Evolutionary conservation across 2,113 vertebrate genomes (phyloP), one percentile per base, ranked within the genome.

Genomic region (Eulemur macaco): DNA sequence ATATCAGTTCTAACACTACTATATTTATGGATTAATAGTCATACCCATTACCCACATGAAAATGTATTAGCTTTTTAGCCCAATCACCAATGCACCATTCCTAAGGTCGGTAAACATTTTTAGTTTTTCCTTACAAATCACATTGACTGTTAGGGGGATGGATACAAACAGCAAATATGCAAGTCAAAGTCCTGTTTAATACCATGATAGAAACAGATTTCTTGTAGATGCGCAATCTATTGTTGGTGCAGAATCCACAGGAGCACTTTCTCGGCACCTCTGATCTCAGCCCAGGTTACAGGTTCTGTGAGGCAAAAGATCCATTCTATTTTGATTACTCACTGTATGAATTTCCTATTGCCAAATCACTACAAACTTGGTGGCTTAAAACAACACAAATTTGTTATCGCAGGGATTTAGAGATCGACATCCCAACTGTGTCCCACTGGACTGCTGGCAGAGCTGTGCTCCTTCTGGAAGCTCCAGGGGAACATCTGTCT

Each of bases 181-280:
- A 52, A 58, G 27, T 31, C 4, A 9, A 39, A 39, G 34, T 31
- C 14, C 42, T 50, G 0, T 7, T 17, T 39, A 10, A 13, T 2
- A n/a, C 21, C 8, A 21, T 1, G 15, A 12, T 6, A 25, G 60
- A 21, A 25, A 11, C 3, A 11, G 71, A 12, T 12, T 5, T 58
- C 74, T 17, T 31, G 66, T 12, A 15, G 56, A 60, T 9, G 29
- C 14, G 7, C 8, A 64, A 58, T 31, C 54, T 37, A 0, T 11
- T 14, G 23, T 14, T 37, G 10, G 3, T 34, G 2, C 1, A 31
- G 69, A 20, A n/a, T 29, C 8, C 34, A 47, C 4, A 15, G 8
- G 11, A 2, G 39, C 2, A 0, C 47, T 37, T 29, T 71, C 77
- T 29, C 3, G 5, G 11, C 15, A 9, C 20, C 0, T 37, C 50